Percentiles rank a stretch among this genome's conserved stretches.
Evolutionary conservation across 1,140 invertebrate species (phyloP).

Genomic region (Berghia stephanieae): DNA sequence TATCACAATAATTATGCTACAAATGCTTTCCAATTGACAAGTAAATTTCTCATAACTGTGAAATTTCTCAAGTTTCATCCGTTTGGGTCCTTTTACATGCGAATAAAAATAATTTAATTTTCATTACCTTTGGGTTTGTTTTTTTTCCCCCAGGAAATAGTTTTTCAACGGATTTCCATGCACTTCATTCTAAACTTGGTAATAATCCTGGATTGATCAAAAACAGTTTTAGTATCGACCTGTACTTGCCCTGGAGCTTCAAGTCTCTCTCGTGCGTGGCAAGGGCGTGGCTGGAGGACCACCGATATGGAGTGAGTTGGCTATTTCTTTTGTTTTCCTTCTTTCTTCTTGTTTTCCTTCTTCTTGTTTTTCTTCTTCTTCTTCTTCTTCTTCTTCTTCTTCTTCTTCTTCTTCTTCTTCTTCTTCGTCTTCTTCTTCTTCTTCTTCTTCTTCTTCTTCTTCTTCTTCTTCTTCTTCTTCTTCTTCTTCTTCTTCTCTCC

Average conservation of each 20-base stretch:
- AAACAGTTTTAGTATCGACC: conserved; percentile 52
- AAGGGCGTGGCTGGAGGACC: conserved; percentile 56
- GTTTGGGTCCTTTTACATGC: too few relatives aligned
- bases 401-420: neutral
- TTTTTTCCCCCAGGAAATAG: conserved; percentile 47
- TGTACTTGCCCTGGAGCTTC: conserved; percentile 60
- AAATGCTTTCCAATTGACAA: too few relatives aligned
- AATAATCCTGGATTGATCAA: conserved; percentile 55
- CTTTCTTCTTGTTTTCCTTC: neutral
- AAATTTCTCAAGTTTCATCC: too few relatives aligned
- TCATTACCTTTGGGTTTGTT: neutral
- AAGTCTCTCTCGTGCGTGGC: conserved; percentile 55
- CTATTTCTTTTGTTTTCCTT: neutral
- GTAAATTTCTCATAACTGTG: too few relatives aligned
- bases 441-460: neutral
- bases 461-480: neutral
- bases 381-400: neutral
- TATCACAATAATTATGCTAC: neutral
- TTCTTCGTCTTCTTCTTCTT: neutral
- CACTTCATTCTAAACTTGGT: conserved; percentile 48
- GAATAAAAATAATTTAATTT: neutral
- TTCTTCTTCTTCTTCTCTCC: neutral
- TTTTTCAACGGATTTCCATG: conserved; percentile 48
- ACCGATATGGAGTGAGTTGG: conserved; percentile 45
- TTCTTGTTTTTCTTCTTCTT: neutral